Evolutionary conservation across 2,113 vertebrate genomes (phyloP).

Genomic region (Rhodinocichla rosea): DNA sequence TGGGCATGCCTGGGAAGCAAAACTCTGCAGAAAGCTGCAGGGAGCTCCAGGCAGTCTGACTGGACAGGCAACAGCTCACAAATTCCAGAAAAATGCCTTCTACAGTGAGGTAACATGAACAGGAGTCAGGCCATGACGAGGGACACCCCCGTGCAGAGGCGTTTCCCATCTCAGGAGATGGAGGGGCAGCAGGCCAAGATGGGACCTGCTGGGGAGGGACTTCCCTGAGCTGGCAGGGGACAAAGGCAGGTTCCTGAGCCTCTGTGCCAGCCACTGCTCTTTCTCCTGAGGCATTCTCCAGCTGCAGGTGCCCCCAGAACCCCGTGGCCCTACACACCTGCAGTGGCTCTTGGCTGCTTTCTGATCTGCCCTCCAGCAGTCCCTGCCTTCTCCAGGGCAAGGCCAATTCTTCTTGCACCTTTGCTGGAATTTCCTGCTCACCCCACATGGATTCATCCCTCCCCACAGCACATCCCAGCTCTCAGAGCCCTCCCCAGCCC

Average conservation of each 20-base stretch:
- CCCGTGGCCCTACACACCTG: accelerated
- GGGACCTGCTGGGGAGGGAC: background rate
- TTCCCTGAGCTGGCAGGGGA: background rate
- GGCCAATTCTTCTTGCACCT: too few species aligned
- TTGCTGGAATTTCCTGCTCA: background rate
- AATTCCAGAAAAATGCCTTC: background rate
- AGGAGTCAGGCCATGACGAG: background rate
- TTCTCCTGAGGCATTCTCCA: background rate
- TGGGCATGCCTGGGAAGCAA: background rate
- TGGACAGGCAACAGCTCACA: background rate
- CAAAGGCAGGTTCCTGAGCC: background rate
- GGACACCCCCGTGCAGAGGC: background rate
- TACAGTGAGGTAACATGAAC: background rate
- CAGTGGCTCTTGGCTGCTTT: background rate
- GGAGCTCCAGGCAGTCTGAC: background rate
- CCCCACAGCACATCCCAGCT: background rate
- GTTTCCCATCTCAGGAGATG: background rate
- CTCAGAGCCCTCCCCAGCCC: accelerated
- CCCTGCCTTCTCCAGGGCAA: background rate
- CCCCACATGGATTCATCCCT: background rate
- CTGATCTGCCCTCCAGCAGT: background rate
- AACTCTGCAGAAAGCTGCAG: background rate
- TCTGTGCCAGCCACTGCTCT: background rate
- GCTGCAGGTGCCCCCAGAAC: background rate
- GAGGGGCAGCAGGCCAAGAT: background rate